Conservation (phyloP, 2,888 invertebrate genomes). For the Epistrophe grossulariae region DNA sequence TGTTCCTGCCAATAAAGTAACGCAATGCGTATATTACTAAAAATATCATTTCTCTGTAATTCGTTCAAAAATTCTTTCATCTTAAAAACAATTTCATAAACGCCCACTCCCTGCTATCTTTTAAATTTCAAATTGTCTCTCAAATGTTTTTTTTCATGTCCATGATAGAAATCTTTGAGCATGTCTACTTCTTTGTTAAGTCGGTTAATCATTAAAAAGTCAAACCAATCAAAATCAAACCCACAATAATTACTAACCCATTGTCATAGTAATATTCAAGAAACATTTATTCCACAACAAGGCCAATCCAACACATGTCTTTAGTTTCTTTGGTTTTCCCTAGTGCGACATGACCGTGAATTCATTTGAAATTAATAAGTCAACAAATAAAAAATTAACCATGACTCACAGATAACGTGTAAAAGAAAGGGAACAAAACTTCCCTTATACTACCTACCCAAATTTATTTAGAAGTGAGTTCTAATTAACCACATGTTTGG, state of each 20-base stretch:
- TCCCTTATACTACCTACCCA: conserved; percentile 15
- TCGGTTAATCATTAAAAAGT: conserved; percentile 29
- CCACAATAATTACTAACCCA: conserved; percentile 18
- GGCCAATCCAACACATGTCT: neutral
- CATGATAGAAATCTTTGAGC: neutral
- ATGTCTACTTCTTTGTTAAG: neutral
- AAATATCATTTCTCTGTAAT: neutral
- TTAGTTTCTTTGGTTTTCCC: conserved; percentile 5
- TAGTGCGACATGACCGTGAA: conserved; percentile 16
- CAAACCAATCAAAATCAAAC: conserved; percentile 31
- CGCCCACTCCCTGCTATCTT: neutral
- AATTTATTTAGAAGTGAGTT: conserved; percentile 1
- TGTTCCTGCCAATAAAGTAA: too few species aligned
- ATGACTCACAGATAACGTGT: conserved; percentile 53
- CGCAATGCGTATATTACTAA: too few species aligned
- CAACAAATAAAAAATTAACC: conserved; percentile 62
- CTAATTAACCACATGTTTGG: conserved; percentile 62
- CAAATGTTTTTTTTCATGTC: conserved; percentile 2
- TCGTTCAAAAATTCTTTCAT: neutral
- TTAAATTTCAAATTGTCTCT: too few species aligned
- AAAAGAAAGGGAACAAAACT: conserved; percentile 4
- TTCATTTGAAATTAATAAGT: conserved; percentile 55
- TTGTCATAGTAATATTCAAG: conserved; percentile 58
- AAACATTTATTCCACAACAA: conserved; percentile 23
- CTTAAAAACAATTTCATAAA: too few species aligned